Evolutionary conservation across 2,888 invertebrate species (phyloP).

Genomic region (Drosophila hamatofila): DNA sequence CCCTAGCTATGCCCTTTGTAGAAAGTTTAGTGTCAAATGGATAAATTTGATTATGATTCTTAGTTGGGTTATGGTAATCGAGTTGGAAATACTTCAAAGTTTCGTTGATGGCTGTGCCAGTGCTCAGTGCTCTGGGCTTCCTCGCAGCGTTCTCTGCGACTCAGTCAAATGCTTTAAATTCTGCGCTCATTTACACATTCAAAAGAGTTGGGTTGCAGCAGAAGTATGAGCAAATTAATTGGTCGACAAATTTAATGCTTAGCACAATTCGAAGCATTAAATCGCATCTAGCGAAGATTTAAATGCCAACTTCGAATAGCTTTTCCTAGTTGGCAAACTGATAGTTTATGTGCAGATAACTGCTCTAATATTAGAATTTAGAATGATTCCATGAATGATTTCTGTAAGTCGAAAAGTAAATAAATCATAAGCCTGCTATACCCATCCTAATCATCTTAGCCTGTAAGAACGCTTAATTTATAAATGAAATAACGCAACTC

Average conservation of each 20-base stretch:
- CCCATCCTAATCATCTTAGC: background rate
- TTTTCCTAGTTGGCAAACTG: no score
- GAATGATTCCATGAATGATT: no score
- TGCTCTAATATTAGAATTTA: no score
- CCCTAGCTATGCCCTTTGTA: conserved; percentile 15
- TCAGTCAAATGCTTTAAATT: conserved; percentile 26
- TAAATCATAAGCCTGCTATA: background rate
- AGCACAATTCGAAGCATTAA: no score
- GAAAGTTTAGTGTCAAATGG: conserved; percentile 79
- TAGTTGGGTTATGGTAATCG: conserved; percentile 79
- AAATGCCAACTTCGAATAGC: no score
- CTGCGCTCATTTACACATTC: conserved; percentile 32
- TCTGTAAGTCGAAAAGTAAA: background rate
- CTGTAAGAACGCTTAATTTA: background rate
- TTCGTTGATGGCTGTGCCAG: conserved; percentile 46
- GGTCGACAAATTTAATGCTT: background rate
- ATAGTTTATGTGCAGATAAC: no score
- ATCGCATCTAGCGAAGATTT: no score
- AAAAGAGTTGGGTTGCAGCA: no score
- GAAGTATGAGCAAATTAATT: conserved; percentile 34
- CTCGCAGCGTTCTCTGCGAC: background rate
- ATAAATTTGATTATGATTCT: conserved; percentile 75
- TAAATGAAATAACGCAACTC: background rate
- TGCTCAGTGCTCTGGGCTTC: no score
- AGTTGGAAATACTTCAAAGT: conserved; percentile 79